Evolutionary conservation across 2,888 invertebrate species (phyloP), one percentile per base, ranked within the genome.

Genomic region (Drosophila kambysellisi): DNA sequence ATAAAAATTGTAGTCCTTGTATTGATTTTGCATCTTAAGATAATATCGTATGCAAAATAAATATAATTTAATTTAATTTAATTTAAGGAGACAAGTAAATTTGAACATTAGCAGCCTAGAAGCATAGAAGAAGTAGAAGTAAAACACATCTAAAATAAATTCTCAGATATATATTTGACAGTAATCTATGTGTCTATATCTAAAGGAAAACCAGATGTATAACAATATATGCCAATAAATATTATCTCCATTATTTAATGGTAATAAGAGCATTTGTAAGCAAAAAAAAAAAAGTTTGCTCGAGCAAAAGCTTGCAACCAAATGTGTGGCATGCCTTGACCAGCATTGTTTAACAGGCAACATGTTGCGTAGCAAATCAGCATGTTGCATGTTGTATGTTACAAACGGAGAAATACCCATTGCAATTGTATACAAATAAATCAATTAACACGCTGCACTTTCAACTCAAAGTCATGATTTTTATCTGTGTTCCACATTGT

Each of bases 401-500:
- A 9, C 41, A n/a, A 41, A 41, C n/a, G 25, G 25, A 46, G 46
- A 25, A 46, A 46, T 15, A 46, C 25, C 25, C 25, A 3, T 29
- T 56, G 50, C 11, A 17, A 15, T 8, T 12, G 39, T 11, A 37
- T 33, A 29, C n/a, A 29, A 59, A 39, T 9, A 51, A 50, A 58
- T 50, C 54, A 60, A 32, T 60, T 60, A 68, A 58, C 69, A 64
- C 56, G 51, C 65, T 76, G 74, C 79, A 73, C 58, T 64, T 73
- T 73, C 32, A 53, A 51, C 53, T 32, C 43, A 51, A 48, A 64
- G 53, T 64, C 53, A 51, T 72, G 76, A 78, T 78, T 76, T 80
- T 78, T 78, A 78, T 80, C 76, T 53, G 52, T 83, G 82, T 76
- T 79, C 82, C 60, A 83, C 73, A 83, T 84, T 76, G 64, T 58